phyloP scores from a whole-genome alignment of 2,888 invertebrate genomes.

The Leptothorax acervorum region DNA sequence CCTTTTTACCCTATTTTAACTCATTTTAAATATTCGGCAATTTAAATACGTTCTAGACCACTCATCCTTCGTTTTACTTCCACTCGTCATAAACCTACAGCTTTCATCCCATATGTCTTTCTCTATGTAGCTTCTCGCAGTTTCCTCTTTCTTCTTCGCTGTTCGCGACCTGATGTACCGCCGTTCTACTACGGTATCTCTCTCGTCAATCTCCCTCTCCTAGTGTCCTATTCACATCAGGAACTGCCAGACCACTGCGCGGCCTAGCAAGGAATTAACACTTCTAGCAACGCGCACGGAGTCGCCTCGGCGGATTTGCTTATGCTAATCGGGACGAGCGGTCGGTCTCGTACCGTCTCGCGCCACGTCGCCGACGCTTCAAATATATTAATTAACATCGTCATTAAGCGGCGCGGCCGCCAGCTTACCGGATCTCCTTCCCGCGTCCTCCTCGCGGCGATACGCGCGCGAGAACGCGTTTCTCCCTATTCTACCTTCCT shows the following conservation, averaged over 20 bases:
- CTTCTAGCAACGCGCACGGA: slow-evolving; percentile 78
- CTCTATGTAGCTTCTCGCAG: slow-evolving; percentile 1
- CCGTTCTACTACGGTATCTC: slow-evolving; percentile 13
- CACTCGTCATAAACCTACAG: neutral
- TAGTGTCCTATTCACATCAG: slow-evolving; percentile 44
- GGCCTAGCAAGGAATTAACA: slow-evolving; percentile 82
- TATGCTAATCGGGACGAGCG: slow-evolving; percentile 82
- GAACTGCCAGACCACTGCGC: slow-evolving; percentile 61
- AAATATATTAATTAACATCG: slow-evolving; percentile 85
- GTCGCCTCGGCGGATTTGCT: slow-evolving; percentile 81
- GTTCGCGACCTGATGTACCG: slow-evolving; percentile 4
- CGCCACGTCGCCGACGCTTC: slow-evolving; percentile 74
- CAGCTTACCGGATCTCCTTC: slow-evolving; percentile 64
- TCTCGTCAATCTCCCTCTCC: slow-evolving; percentile 30
- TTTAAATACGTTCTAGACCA: neutral
- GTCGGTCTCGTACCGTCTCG: slow-evolving; percentile 63
- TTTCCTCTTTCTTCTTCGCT: neutral
- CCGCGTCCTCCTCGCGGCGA: slow-evolving; percentile 20
- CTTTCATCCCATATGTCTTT: neutral
- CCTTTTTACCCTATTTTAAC: slow-evolving; percentile 14
- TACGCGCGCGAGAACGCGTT: slow-evolving; percentile 17
- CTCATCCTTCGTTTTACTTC: slow-evolving; percentile 23
- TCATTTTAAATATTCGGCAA: slow-evolving; percentile 3
- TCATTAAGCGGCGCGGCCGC: slow-evolving; percentile 78
- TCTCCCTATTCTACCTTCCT: slow-evolving; percentile 23